phyloP scores from a whole-genome alignment of 2,888 invertebrate genomes.

The Lepidocyrtinus sp. region DNA sequence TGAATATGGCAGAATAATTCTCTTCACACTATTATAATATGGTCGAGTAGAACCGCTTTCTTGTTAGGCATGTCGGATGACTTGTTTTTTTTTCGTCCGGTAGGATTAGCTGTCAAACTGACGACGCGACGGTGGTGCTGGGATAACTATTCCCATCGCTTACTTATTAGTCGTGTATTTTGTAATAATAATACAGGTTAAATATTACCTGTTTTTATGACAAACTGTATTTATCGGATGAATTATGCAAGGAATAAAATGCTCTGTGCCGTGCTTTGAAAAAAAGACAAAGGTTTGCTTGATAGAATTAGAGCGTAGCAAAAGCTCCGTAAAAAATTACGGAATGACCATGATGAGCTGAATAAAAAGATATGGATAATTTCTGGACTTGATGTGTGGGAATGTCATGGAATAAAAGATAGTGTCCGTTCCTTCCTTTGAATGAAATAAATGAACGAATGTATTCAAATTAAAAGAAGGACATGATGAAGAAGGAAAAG shows the following conservation, averaged over 20 bases:
- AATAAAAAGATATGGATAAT: background rate
- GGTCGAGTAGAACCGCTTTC: background rate
- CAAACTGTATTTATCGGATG: constrained; percentile 33
- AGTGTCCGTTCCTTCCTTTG: constrained; percentile 1
- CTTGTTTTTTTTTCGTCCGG: constrained; percentile 22
- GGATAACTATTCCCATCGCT: constrained; percentile 8
- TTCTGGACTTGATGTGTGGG: constrained; percentile 5
- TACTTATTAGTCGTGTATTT: too few relatives aligned
- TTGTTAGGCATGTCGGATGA: constrained; percentile 10
- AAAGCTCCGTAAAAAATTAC: constrained; percentile 33
- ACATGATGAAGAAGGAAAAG: background rate
- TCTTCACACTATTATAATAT: background rate
- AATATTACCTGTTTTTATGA: constrained; percentile 37
- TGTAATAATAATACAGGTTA: constrained; percentile 9
- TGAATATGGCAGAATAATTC: constrained; percentile 22
- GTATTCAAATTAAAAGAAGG: too few relatives aligned
- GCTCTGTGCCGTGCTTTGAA: background rate
- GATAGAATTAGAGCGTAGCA: constrained; percentile 48
- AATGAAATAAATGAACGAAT: background rate
- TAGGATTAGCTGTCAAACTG: constrained; percentile 40
- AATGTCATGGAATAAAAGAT: constrained; percentile 1
- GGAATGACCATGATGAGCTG: constrained; percentile 19
- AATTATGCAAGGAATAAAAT: constrained; percentile 16
- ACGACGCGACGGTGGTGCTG: too few relatives aligned
- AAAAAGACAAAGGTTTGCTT: constrained; percentile 23